A percentile compares a stretch with the other conserved stretches of the same genome.
Conservation (phyloP, 2,113 vertebrate genomes). For the pig (Sus scrofa) region T2T-Sscrofa CM000817.6:57890501-57891000, state of each 20-base stretch:
- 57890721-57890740: background rate
- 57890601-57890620: background rate
- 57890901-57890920: constrained; percentile 78
- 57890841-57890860: accelerated
- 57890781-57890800: background rate
- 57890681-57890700: background rate
- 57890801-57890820: background rate
- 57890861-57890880: constrained; percentile 6
- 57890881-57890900: constrained; percentile 83
- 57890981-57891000: constrained; percentile 75
- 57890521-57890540: background rate
- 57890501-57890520: too few species aligned
- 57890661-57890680: background rate
- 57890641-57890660: background rate
- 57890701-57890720: background rate
- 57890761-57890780: background rate
- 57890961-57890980: constrained; percentile 60
- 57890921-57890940: constrained; percentile 75
- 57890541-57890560: background rate
- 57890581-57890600: background rate
- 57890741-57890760: background rate
- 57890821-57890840: background rate
- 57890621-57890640: background rate
- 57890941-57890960: constrained; percentile 73
- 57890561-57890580: background rate